phyloP scores from a whole-genome alignment of 2,113 vertebrate species.

The Sturnira hondurensis region DNA sequence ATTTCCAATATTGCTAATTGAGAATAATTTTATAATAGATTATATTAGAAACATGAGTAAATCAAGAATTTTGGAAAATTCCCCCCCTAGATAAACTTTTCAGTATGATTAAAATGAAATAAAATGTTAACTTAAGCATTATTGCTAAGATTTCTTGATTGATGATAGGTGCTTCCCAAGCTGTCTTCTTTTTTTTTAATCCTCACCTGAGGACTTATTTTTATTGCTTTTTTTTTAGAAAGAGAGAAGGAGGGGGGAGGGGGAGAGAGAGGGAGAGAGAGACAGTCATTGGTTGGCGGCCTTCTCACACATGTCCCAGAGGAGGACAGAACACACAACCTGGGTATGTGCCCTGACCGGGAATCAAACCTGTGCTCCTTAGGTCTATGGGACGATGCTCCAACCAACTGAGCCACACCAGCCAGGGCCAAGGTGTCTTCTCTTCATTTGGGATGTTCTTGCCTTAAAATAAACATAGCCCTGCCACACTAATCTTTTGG shows the following conservation, averaged over 20 bases:
- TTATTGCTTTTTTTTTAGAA: too few species aligned
- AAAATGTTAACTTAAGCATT: background rate
- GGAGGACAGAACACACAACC: too few species aligned
- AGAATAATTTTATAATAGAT: background rate
- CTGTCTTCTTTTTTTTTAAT: background rate
- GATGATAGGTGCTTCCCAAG: background rate
- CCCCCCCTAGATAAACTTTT: background rate
- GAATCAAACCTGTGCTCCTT: too few species aligned
- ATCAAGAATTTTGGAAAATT: background rate
- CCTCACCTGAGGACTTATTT: too few species aligned
- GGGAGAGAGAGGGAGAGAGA: too few species aligned
- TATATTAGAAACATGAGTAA: background rate
- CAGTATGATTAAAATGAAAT: background rate
- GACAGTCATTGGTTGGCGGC: too few species aligned
- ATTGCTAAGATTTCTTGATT: background rate
- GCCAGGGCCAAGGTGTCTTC: background rate
- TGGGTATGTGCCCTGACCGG: too few species aligned
- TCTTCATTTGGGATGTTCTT: background rate
- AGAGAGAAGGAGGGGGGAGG: too few species aligned
- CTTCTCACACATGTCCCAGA: too few species aligned
- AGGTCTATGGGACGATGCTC: too few species aligned
- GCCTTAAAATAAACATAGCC: background rate
- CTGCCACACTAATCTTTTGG: background rate
- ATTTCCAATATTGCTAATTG: background rate
- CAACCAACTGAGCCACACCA: too few species aligned